Evolutionary conservation across 2,797 vertebrate species (phyloP).

Genomic region (Holocentrus rufus): DNA sequence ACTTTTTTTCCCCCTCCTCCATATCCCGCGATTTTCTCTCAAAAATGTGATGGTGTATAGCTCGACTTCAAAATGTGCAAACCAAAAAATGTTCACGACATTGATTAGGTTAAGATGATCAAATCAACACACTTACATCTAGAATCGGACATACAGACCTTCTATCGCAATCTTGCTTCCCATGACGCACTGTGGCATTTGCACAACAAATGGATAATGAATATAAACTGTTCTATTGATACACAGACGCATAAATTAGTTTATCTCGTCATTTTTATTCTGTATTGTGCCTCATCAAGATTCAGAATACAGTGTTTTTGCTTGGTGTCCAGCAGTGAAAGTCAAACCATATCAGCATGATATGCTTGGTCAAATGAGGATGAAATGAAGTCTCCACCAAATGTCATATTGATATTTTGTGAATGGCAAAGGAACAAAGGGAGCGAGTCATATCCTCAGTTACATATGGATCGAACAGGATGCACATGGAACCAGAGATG

Average conservation of each 20-base stretch:
- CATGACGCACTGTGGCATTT: constrained; percentile 26
- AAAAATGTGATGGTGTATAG: neutral
- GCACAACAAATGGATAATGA: constrained; percentile 24
- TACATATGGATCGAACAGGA: constrained; percentile 80
- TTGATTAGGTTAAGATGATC: neutral
- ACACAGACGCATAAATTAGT: neutral
- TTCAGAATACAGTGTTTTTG: constrained; percentile 10
- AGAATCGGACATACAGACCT: neutral
- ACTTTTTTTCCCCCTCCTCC: neutral
- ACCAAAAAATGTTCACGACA: constrained; percentile 4
- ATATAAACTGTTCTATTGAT: neutral
- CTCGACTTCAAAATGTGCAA: neutral
- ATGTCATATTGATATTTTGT: constrained; percentile 54
- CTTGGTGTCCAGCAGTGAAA: constrained; percentile 43
- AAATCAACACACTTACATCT: neutral
- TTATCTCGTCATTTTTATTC: constrained; percentile 10
- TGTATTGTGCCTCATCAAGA: constrained; percentile 4
- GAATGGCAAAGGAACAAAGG: constrained; percentile 81
- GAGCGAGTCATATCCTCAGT: constrained; percentile 62
- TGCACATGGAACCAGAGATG: constrained; percentile 73
- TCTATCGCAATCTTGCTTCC: neutral
- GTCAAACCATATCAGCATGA: constrained; percentile 35
- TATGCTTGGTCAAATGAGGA: constrained; percentile 51
- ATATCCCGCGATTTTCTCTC: neutral
- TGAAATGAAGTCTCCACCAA: constrained; percentile 47